These are phyloP conservation scores for Lasius fuliginosus DNA, from an alignment of 2,888 invertebrate species.

Conservation along the genomic window DNA sequence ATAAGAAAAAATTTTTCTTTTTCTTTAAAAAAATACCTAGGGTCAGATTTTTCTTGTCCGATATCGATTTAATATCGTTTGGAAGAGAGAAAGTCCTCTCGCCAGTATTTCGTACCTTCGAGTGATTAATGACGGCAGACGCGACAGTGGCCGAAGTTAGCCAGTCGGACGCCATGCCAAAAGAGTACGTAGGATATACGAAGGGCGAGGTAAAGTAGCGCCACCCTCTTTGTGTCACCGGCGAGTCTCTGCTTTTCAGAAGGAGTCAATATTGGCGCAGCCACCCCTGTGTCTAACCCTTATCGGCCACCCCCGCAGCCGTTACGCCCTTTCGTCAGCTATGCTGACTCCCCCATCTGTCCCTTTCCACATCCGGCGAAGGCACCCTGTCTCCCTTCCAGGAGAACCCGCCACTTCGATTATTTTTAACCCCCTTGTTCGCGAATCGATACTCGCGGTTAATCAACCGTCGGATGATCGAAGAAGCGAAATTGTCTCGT, in stretches of 20 bases:
- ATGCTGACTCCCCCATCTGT: conserved; percentile 71
- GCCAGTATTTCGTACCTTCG: not conserved
- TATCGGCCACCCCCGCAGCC: conserved; percentile 63
- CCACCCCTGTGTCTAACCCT: conserved; percentile 80
- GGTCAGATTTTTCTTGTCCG: not conserved
- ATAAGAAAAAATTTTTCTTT: not conserved
- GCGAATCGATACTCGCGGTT: conserved; percentile 46
- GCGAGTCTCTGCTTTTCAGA: conserved; percentile 78
- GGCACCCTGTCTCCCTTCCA: conserved; percentile 64
- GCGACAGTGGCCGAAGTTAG: conserved; percentile 32
- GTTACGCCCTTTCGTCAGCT: conserved; percentile 68
- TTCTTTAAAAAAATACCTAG: not conserved
- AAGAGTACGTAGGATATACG: conserved; percentile 63
- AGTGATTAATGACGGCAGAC: conserved; percentile 25
- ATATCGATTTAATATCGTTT: not conserved
- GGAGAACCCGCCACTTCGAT: conserved; percentile 42
- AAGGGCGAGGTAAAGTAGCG: conserved; percentile 74
- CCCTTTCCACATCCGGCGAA: conserved; percentile 70
- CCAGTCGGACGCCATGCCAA: conserved; percentile 65
- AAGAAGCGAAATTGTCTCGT: conserved; percentile 20
- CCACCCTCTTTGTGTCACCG: conserved; percentile 79
- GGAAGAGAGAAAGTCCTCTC: not conserved
- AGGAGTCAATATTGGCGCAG: conserved; percentile 85
- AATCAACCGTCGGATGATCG: conserved; percentile 42
- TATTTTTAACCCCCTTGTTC: conserved; percentile 43